These are phyloP conservation scores for Heteropelma amictum DNA, from an alignment of 2,888 invertebrate genomes.

Conservation along the genomic window DNA sequence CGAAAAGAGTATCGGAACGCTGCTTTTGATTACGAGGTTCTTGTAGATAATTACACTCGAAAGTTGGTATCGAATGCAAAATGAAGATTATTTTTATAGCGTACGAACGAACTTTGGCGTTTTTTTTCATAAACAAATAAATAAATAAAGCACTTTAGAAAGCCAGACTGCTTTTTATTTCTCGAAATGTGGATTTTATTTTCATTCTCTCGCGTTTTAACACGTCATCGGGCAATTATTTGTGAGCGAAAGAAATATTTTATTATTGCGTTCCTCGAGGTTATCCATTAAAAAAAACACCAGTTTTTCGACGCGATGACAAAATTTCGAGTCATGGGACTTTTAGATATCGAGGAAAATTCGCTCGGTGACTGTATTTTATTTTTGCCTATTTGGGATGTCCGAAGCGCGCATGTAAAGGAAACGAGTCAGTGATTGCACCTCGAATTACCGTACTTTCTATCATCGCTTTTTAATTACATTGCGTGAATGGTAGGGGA, in stretches of 20 bases:
- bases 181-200: background rate
- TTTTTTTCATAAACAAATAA: background rate
- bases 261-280: background rate
- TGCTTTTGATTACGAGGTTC: no score
- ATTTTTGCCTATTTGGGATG: background rate
- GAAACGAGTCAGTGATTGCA: background rate
- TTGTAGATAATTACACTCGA: no score
- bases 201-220: background rate
- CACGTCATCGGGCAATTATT: background rate
- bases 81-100: background rate
- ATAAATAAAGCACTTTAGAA: background rate
- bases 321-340: background rate
- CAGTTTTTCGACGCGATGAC: background rate
- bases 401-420: background rate
- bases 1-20: no score
- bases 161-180: background rate
- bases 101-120: background rate
- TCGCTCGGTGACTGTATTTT: background rate
- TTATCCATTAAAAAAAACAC: background rate
- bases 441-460: slow-evolving; percentile 9
- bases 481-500: background rate
- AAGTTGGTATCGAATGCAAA: no score
- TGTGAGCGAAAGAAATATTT: background rate
- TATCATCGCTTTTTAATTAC: slow-evolving; percentile 9
- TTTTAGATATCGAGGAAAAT: background rate